Evolutionary conservation across 2,888 invertebrate species (phyloP).

Genomic region (Xestobium rufovillosum): DNA sequence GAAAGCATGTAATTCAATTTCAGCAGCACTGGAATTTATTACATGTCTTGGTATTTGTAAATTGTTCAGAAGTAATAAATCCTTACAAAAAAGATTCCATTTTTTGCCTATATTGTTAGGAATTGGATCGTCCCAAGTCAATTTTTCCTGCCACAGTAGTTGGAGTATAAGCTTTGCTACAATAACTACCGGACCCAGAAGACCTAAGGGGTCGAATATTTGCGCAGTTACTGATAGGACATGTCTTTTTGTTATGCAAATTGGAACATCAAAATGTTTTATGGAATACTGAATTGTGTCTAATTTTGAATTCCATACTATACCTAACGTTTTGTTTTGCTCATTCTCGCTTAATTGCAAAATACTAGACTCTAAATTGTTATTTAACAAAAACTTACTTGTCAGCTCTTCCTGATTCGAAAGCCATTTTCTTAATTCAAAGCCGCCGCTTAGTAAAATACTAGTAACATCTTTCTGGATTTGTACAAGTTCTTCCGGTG

Average conservation of each 20-base stretch:
- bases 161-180: slow-evolving; percentile 12
- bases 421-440: slow-evolving; percentile 18
- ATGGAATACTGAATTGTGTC: no score
- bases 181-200: slow-evolving; percentile 6
- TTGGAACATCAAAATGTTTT: slow-evolving; percentile 6
- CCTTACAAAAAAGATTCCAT: no score
- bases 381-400: slow-evolving; percentile 8
- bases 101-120: no score
- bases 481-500: background rate
- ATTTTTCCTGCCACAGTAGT: slow-evolving; percentile 11
- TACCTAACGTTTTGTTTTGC: slow-evolving; percentile 17
- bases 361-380: slow-evolving; percentile 10
- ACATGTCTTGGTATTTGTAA: no score
- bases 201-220: no score
- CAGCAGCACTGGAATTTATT: no score
- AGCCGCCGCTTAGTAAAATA: slow-evolving; percentile 17
- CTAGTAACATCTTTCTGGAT: background rate
- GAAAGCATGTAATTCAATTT: no score
- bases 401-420: slow-evolving; percentile 11
- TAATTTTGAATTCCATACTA: slow-evolving; percentile 11
- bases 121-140: no score
- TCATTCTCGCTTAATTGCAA: slow-evolving; percentile 15
- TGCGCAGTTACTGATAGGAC: slow-evolving; percentile 8
- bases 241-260: slow-evolving; percentile 4
- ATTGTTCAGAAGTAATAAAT: no score